phyloP scores from a whole-genome alignment of 1,140 invertebrate species.

The Drosophila nigrodunni region DNA sequence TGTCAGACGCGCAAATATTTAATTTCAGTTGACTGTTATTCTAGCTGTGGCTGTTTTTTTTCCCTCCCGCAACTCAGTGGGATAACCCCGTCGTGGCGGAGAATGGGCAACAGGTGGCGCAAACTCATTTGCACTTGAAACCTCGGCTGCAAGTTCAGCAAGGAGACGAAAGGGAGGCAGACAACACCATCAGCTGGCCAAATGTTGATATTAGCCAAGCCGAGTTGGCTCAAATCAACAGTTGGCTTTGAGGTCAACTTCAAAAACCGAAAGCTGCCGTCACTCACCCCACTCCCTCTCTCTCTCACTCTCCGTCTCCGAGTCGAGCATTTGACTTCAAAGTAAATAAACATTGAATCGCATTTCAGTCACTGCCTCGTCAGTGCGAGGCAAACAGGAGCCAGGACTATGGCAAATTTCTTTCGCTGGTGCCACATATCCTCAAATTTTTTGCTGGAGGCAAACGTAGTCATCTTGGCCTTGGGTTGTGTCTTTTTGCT shows the following conservation, averaged over 20 bases:
- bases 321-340: constrained; percentile 54
- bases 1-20: constrained; percentile 64
- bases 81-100: too few species aligned
- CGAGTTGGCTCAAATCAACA: constrained; percentile 42
- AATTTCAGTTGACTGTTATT: constrained; percentile 61
- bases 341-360: constrained; percentile 52
- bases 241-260: constrained; percentile 56
- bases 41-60: constrained; percentile 39
- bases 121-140: constrained; percentile 76
- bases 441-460: constrained; percentile 39
- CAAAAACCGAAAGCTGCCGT: constrained; percentile 28
- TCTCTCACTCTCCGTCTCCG: too few species aligned
- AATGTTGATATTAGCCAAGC: constrained; percentile 63
- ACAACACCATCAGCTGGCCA: constrained; percentile 40
- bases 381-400: not conserved
- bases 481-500: constrained; percentile 49
- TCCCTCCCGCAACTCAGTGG: constrained; percentile 16
- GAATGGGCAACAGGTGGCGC: constrained; percentile 59
- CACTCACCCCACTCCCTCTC: not conserved
- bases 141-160: constrained; percentile 55
- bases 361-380: constrained; percentile 13
- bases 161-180: constrained; percentile 1
- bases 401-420: constrained; percentile 20
- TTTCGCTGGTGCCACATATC: constrained; percentile 33
- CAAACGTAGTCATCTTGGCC: constrained; percentile 45